These are phyloP conservation scores for Cotesia chilonis DNA, from an alignment of 1,140 invertebrate genomes.

Conservation along the genomic window DNA sequence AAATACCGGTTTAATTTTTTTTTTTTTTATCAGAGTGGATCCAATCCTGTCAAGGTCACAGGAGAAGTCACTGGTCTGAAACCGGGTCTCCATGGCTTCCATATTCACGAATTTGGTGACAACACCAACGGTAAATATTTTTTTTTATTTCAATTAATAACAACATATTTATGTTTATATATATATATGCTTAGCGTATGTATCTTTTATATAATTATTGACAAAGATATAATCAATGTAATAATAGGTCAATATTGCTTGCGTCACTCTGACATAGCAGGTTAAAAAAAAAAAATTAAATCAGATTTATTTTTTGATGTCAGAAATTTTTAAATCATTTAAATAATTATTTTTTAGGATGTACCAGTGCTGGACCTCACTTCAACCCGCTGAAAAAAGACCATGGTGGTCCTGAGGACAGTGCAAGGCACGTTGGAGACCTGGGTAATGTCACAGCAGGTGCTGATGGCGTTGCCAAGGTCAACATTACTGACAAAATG, in stretches of 20 bases:
- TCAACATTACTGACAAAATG: constrained; percentile 79
- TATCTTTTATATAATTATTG: constrained; percentile 5
- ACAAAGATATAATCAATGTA: not conserved
- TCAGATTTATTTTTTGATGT: not conserved
- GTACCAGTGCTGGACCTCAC: constrained; percentile 79
- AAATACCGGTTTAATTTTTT: not conserved
- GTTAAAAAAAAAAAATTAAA: constrained; percentile 11
- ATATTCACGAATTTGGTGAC: constrained; percentile 95
- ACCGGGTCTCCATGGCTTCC: constrained; percentile 85
- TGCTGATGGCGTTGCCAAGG: constrained; percentile 76
- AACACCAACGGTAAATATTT: constrained; percentile 79
- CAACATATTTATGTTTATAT: too few species aligned
- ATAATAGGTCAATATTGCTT: constrained; percentile 14
- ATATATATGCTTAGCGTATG: too few species aligned
- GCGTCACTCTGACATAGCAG: constrained; percentile 7
- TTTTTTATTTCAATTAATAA: too few species aligned
- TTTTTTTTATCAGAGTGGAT: constrained; percentile 55
- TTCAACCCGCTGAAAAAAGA: constrained; percentile 90
- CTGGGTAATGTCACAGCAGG: constrained; percentile 88
- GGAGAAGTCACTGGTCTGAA: constrained; percentile 76
- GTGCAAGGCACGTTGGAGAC: constrained; percentile 87
- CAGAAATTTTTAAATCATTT: not conserved
- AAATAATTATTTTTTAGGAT: not conserved
- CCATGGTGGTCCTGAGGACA: constrained; percentile 84
- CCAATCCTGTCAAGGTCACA: constrained; percentile 69